phyloP scores from a whole-genome alignment of 2,888 invertebrate species.

The Temnothorax rugatulus region DNA sequence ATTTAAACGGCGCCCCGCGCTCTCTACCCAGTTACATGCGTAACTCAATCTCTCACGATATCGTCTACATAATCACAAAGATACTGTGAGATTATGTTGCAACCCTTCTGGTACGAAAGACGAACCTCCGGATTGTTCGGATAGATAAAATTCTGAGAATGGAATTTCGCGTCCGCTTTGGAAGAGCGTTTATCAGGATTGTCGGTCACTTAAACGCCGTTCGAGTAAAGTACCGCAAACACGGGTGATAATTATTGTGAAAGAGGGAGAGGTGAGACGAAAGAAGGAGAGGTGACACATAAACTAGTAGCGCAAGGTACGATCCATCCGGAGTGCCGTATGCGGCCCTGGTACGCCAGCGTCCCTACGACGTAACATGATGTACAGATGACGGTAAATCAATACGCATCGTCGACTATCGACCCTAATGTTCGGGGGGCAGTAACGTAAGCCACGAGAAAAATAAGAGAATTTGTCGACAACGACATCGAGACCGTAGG shows the following conservation, averaged over 20 bases:
- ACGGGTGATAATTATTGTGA: neutral
- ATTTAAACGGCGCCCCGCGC: neutral
- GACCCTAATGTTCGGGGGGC: neutral
- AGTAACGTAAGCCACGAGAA: neutral
- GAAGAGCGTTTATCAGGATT: neutral
- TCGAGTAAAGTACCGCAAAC: neutral
- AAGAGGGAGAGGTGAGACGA: constrained; percentile 13
- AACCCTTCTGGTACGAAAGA: too few species aligned
- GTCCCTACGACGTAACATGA: constrained; percentile 85
- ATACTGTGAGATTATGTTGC: neutral
- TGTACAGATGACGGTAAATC: constrained; percentile 85
- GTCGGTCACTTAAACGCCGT: neutral
- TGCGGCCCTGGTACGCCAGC: constrained; percentile 83
- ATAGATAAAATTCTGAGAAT: neutral
- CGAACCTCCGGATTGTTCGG: too few species aligned
- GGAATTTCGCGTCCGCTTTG: neutral
- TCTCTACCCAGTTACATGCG: neutral
- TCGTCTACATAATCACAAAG: neutral
- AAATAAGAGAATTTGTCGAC: neutral
- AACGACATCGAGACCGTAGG: too few species aligned
- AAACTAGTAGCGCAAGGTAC: constrained; percentile 37
- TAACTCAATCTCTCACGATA: neutral
- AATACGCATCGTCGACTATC: constrained; percentile 76
- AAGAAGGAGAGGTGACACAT: constrained; percentile 57
- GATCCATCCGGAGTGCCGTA: constrained; percentile 69